Base-by-base conservation (phyloP, 2,888 invertebrate genomes). In the Nemurella pictetii region DNA sequence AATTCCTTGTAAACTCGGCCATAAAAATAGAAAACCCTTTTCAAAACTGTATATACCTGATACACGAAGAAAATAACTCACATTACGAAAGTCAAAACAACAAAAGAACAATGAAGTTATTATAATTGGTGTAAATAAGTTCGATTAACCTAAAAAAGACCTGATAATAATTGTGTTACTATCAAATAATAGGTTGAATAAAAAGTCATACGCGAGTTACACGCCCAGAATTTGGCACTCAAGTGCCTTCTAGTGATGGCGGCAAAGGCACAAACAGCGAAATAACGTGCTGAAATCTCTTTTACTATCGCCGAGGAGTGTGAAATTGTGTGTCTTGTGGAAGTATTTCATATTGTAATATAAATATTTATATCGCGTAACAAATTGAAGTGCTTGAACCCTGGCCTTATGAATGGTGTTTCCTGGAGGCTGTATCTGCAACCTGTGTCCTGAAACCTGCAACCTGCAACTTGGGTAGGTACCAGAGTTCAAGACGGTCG, bases 251-350 rank as follows among this genome's bases (percentile, higher is more conserved):
- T 55, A 55, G 25, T 12, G 27, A n/a, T 9, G 75, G 75, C 75
- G 75, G 36, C 36, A 26, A 25, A 75, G 27, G 28, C 75, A 27
- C 26, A n/a, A n/a, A 75, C 3, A 3, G 12, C n/a, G 72, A n/a
- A n/a, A n/a, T n/a, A n/a, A 26, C 72, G 72, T 36, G 72, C 36
- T 72, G 72, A 72, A 72, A 55, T 72, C 4, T 72, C 27, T 28
- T 82, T 82, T 82, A 82, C 28, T 80, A 35, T 80, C 26, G 75
- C 75, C 5, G 78, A 78, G 78, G 30, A 26, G 72, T 82, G 82
- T 82, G 82, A 82, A 82, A 82, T 82, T 82, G 82, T 82, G 80
- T 35, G 82, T n/a, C n/a, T 82, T 82, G 55, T 3, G 9, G 72
- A 72, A 72, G 29, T 72, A 82, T 72, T 72, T 55, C 55, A 55